Conservation (phyloP, 2,888 invertebrate species). For the Tiphia femorata region DNA sequence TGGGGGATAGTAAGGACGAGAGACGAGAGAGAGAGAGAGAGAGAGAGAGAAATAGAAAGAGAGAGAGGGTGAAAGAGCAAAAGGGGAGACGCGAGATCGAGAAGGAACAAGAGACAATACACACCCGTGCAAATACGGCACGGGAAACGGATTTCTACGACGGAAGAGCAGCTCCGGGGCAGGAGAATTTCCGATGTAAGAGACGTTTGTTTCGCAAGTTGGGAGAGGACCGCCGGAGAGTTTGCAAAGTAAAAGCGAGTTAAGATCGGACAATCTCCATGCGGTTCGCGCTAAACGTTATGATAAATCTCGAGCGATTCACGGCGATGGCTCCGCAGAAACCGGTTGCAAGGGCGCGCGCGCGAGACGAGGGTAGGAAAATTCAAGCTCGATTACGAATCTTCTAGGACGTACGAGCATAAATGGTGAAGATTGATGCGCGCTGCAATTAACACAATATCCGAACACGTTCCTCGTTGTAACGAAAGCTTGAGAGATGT, state of each 20-base stretch:
- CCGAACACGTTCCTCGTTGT: no score
- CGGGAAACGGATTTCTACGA: conserved; percentile 46
- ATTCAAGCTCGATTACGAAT: no score
- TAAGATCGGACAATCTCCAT: conserved; percentile 32
- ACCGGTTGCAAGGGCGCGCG: no score
- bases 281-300: conserved; percentile 17
- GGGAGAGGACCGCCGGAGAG: conserved; percentile 27
- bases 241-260: conserved; percentile 33
- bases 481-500: no score
- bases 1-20: not conserved
- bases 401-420: no score
- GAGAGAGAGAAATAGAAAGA: not conserved
- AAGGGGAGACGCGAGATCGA: conserved; percentile 1
- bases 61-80: conserved; percentile 1
- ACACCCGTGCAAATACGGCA: conserved; percentile 50
- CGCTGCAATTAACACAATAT: no score
- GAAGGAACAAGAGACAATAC: no score
- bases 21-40: conserved; percentile 6
- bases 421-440: no score
- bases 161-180: conserved; percentile 42
- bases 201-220: conserved; percentile 47
- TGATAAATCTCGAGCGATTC: conserved; percentile 29
- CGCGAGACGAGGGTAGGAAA: no score
- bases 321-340: no score
- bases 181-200: conserved; percentile 35